These are phyloP conservation scores for Antigone vipio DNA, from an alignment of 2,113 vertebrate species.

Conservation along the genomic window DNA sequence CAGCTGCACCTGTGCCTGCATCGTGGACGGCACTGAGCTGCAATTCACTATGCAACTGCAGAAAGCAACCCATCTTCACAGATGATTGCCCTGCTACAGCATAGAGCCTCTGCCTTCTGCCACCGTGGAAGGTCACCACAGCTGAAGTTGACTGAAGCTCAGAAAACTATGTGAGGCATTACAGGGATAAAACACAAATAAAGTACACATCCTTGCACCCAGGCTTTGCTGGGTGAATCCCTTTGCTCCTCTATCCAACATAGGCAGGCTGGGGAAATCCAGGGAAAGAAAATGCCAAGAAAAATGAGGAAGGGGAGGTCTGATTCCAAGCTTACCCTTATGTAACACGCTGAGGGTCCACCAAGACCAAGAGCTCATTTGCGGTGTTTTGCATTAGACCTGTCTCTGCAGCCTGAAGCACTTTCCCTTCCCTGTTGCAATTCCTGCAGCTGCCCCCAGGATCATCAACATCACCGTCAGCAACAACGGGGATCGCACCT, in stretches of 20 bases:
- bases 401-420: neutral
- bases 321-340: neutral
- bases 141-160: neutral
- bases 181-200: neutral
- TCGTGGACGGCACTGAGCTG: accelerated
- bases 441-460: slow-evolving; percentile 80
- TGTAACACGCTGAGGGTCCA: accelerated
- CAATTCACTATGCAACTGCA: neutral
- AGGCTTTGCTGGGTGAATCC: neutral
- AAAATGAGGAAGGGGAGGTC: neutral
- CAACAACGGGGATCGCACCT: slow-evolving; percentile 64
- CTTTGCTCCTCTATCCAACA: neutral
- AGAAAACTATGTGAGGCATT: neutral
- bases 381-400: too few relatives aligned
- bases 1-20: neutral
- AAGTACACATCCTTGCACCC: neutral
- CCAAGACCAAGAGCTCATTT: neutral
- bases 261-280: neutral
- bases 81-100: neutral
- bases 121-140: neutral
- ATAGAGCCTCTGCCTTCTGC: neutral
- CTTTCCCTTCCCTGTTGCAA: neutral
- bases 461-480: slow-evolving; percentile 84
- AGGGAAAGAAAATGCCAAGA: neutral
- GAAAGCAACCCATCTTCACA: neutral